Evolutionary conservation across 2,888 invertebrate genomes (phyloP).

Genomic region (Asteroscopus sphinx): DNA sequence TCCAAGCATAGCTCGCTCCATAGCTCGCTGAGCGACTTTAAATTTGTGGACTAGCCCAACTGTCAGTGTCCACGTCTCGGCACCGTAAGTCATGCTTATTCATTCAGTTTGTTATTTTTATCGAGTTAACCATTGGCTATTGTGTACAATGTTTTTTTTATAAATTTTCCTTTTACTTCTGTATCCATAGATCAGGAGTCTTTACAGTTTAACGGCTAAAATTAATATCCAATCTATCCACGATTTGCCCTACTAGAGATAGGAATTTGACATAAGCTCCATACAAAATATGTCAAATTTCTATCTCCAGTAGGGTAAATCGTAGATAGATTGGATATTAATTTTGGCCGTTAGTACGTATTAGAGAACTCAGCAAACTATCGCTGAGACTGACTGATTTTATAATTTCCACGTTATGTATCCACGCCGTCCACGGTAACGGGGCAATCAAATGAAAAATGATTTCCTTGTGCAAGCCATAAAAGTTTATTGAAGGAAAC

Average conservation of each 20-base stretch:
- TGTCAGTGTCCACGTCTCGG: no score
- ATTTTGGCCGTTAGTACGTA: no score
- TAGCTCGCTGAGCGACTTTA: no score
- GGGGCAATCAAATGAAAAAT: conserved; percentile 45
- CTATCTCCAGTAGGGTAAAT: no score
- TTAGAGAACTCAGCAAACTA: conserved; percentile 4
- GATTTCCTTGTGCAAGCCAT: conserved; percentile 39
- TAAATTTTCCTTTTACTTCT: conserved; percentile 21
- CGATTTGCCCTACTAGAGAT: no score
- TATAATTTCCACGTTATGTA: conserved; percentile 28
- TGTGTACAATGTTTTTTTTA: conserved; percentile 25
- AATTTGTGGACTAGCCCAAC: no score
- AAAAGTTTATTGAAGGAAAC: conserved; percentile 40
- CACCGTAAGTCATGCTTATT: conserved; percentile 15
- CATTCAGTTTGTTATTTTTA: conserved; percentile 23
- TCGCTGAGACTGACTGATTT: conserved; percentile 9
- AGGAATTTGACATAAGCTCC: no score
- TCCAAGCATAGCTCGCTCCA: no score
- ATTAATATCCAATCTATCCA: no score
- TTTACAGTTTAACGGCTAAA: no score
- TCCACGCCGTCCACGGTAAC: conserved; percentile 32
- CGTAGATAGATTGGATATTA: no score
- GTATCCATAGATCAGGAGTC: conserved; percentile 8
- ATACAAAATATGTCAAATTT: no score
- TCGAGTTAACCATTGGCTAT: conserved; percentile 12